Evolutionary conservation across 2,797 vertebrate species (phyloP).

Genomic region (Euthynnus affinis): DNA sequence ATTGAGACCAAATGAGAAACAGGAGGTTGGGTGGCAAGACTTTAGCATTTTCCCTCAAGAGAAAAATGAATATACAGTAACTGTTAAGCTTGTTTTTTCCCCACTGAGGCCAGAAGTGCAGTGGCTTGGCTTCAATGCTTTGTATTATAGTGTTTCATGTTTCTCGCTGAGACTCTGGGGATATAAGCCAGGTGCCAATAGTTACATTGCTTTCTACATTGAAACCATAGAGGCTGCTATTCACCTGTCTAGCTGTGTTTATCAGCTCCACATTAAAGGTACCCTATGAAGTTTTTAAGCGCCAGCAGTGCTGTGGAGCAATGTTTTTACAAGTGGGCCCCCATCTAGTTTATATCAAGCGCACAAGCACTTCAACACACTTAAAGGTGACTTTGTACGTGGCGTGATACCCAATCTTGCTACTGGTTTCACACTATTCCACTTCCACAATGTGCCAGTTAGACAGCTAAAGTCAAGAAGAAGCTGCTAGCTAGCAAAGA

Average conservation of each 20-base stretch:
- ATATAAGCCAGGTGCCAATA: neutral
- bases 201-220: no score
- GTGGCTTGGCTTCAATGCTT: neutral
- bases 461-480: no score
- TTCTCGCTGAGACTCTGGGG: neutral
- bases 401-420: no score
- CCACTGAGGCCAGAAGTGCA: neutral
- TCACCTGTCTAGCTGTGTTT: neutral
- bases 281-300: no score
- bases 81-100: neutral
- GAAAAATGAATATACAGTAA: conserved; percentile 2
- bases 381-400: no score
- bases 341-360: no score
- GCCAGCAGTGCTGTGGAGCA: no score
- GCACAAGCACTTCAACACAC: no score
- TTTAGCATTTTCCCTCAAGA: neutral
- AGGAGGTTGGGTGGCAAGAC: neutral
- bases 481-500: no score
- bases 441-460: no score
- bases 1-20: neutral
- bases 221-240: neutral
- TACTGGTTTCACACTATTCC: no score
- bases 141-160: neutral
- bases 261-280: neutral
- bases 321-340: no score